phyloP scores from a whole-genome alignment of 2,888 invertebrate genomes.

The Scaeva pyrastri region DNA sequence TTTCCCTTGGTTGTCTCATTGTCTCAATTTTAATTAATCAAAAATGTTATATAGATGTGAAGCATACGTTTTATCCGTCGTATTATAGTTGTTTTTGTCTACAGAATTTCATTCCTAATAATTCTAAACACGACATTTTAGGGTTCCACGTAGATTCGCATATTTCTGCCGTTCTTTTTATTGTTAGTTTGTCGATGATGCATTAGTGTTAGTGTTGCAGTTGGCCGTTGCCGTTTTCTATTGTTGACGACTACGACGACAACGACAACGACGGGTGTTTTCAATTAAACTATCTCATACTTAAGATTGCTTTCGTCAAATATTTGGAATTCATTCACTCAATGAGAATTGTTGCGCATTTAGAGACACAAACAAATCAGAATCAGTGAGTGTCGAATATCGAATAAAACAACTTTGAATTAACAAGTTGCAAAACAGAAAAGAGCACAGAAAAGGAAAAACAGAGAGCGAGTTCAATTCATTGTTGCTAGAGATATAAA shows the following conservation, averaged over 20 bases:
- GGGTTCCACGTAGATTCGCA: background rate
- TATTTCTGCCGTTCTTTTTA: slow-evolving; percentile 34
- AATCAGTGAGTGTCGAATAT: background rate
- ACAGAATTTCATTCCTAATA: slow-evolving; percentile 22
- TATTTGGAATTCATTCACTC: slow-evolving; percentile 33
- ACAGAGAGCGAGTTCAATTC: slow-evolving; percentile 35
- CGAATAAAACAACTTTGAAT: background rate
- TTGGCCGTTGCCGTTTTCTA: background rate
- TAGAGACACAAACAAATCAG: background rate
- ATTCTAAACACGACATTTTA: background rate
- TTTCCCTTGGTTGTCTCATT: slow-evolving; percentile 33
- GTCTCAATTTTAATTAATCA: slow-evolving; percentile 67
- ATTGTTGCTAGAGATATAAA: slow-evolving; percentile 23
- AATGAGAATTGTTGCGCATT: slow-evolving; percentile 31
- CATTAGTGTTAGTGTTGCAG: slow-evolving; percentile 1
- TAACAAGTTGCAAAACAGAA: background rate
- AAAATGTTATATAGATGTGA: slow-evolving; percentile 7
- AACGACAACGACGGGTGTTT: slow-evolving; percentile 12
- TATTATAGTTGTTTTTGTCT: slow-evolving; percentile 31
- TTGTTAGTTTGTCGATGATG: slow-evolving; percentile 36
- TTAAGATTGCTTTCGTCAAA: slow-evolving; percentile 34
- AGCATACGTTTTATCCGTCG: slow-evolving; percentile 15
- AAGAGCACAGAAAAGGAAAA: slow-evolving; percentile 27
- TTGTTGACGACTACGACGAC: background rate
- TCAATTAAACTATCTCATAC: slow-evolving; percentile 45